A percentile compares a stretch with the other conserved stretches of the same genome.
These are phyloP conservation scores for Heptranchias perlo DNA, from an alignment of 2,113 vertebrate genomes.

Conservation along the genomic window DNA sequence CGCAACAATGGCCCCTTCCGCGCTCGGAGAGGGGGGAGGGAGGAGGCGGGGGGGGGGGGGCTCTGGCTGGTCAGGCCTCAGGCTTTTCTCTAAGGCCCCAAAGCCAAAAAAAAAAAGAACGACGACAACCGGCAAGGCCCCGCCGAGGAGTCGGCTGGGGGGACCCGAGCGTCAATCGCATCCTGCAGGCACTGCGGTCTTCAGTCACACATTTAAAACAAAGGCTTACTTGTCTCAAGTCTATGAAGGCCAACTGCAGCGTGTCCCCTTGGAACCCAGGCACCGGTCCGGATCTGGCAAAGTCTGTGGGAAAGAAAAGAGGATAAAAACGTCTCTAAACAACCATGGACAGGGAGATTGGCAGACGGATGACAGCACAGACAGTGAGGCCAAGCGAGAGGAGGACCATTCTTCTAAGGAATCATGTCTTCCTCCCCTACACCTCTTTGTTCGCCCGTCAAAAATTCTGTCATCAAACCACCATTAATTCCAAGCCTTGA, in stretches of 20 bases:
- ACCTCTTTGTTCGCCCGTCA: slow-evolving; percentile 76
- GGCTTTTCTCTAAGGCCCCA: slow-evolving; percentile 11
- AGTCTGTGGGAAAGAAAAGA: slow-evolving; percentile 99
- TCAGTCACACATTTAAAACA: slow-evolving; percentile 74
- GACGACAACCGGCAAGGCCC: background rate
- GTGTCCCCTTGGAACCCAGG: slow-evolving; percentile 99
- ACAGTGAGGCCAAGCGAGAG: slow-evolving; percentile 77
- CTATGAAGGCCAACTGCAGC: slow-evolving; percentile 99
- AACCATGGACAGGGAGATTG: slow-evolving; percentile 96
- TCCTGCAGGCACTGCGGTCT: slow-evolving; percentile 55
- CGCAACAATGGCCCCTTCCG: background rate
- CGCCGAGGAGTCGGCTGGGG: background rate
- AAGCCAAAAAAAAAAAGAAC: background rate
- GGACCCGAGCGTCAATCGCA: background rate
- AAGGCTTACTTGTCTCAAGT: slow-evolving; percentile 99
- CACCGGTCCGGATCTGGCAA: slow-evolving; percentile 99
- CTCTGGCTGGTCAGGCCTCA: background rate
- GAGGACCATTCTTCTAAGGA: slow-evolving; percentile 76
- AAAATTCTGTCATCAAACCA: slow-evolving; percentile 87
- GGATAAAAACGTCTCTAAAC: slow-evolving; percentile 88
- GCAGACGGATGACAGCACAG: slow-evolving; percentile 97
- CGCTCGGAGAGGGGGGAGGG: background rate
- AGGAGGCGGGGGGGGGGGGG: background rate
- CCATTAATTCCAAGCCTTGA: slow-evolving; percentile 86
- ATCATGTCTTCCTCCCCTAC: slow-evolving; percentile 78